Evolutionary conservation across 2,113 vertebrate species (phyloP).

Genomic region (Scopus umbretta): DNA sequence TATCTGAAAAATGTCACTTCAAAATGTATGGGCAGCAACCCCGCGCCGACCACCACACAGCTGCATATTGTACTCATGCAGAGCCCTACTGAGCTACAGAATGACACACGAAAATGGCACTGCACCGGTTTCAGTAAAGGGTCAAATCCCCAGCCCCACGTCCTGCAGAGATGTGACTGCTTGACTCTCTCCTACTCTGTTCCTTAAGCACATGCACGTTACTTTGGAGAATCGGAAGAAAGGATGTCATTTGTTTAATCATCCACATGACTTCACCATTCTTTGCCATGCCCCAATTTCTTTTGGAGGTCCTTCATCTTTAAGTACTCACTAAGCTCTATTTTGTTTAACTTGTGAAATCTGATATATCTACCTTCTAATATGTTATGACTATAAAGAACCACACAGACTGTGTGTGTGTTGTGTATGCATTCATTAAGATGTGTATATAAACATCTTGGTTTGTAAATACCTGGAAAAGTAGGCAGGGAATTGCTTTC

Average conservation of each 20-base stretch:
- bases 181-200: not conserved
- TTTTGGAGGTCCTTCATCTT: not conserved
- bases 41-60: accelerated
- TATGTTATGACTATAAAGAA: not conserved
- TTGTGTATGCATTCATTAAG: not conserved
- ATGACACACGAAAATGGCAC: not conserved
- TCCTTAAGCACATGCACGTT: not conserved
- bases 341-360: not conserved
- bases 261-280: not conserved
- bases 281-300: not conserved
- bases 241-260: not conserved
- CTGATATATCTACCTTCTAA: not conserved
- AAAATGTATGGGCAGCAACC: not conserved
- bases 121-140: not conserved
- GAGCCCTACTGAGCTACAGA: not conserved
- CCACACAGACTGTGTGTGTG: not conserved
- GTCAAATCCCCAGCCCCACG: not conserved
- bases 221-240: not conserved
- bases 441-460: not conserved
- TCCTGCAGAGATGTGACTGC: not conserved
- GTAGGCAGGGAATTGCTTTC: not conserved
- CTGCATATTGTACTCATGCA: accelerated
- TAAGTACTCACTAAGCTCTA: not conserved
- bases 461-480: not conserved
- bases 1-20: not conserved